Percentiles rank a stretch among this genome's conserved stretches.
phyloP scores from a whole-genome alignment of 2,797 vertebrate species.

The Prionace glauca region DNA sequence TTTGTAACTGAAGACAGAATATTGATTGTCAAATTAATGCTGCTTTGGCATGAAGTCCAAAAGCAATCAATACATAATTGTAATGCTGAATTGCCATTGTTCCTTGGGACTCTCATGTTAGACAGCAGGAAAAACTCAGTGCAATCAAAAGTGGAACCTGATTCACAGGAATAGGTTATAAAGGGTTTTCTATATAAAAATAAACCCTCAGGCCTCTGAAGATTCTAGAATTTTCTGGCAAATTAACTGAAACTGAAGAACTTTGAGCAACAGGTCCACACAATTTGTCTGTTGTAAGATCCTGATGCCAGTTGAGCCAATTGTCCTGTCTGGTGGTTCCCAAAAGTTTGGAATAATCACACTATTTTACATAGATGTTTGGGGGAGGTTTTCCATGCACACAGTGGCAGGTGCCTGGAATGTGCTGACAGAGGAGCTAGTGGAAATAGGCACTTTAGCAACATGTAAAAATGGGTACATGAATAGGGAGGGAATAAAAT shows the following conservation, averaged over 20 bases:
- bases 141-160: background rate
- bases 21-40: background rate
- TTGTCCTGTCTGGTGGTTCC: background rate
- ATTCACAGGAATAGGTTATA: background rate
- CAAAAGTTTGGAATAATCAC: background rate
- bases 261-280: background rate
- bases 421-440: too few species aligned
- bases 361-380: background rate
- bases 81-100: background rate
- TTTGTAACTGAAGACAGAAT: background rate
- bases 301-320: background rate
- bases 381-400: too few species aligned
- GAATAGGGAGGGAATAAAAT: too few species aligned
- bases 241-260: background rate
- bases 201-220: background rate
- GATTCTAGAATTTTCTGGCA: background rate
- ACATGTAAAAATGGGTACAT: too few species aligned
- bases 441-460: too few species aligned
- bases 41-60: background rate
- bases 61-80: background rate
- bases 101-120: background rate
- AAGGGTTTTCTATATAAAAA: background rate
- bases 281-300: background rate
- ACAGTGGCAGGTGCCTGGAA: too few species aligned
- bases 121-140: background rate